These are phyloP conservation scores for Nyctereutes procyonoides DNA, from an alignment of 2,113 vertebrate species.

Conservation along the genomic window DNA sequence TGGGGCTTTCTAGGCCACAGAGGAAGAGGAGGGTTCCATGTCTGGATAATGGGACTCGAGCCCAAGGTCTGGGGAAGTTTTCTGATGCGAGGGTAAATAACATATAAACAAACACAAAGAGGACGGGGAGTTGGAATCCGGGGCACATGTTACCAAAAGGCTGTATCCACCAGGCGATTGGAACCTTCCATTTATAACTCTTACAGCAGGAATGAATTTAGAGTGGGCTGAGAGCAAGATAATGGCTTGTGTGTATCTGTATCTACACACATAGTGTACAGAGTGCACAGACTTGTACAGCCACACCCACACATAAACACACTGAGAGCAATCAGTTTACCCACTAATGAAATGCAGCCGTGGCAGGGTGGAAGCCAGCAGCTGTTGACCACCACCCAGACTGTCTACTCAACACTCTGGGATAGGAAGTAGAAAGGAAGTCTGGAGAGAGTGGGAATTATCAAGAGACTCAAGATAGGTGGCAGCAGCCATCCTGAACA, in stretches of 20 bases:
- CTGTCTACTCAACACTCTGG: constrained; percentile 66
- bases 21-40: constrained; percentile 67
- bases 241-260: constrained; percentile 67
- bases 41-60: constrained; percentile 53
- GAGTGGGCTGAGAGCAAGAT: constrained; percentile 59
- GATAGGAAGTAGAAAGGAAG: constrained; percentile 71
- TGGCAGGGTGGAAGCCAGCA: constrained; percentile 68
- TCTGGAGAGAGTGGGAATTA: constrained; percentile 48
- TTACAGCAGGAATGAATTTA: constrained; percentile 73
- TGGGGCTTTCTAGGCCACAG: constrained; percentile 63
- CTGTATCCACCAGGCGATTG: constrained; percentile 55
- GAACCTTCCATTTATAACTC: constrained; percentile 72
- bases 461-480: constrained; percentile 22
- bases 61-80: constrained; percentile 28
- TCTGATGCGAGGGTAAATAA: constrained; percentile 45
- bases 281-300: constrained; percentile 36
- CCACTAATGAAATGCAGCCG: constrained; percentile 80
- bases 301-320: constrained; percentile 81
- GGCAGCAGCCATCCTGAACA: constrained; percentile 55
- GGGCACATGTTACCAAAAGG: constrained; percentile 54
- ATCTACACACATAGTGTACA: background rate
- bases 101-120: constrained; percentile 57
- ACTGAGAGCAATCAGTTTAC: constrained; percentile 66
- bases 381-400: constrained; percentile 80
- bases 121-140: background rate